Conservation (phyloP, 2,113 vertebrate genomes). For the Lampris megalopsis region DNA sequence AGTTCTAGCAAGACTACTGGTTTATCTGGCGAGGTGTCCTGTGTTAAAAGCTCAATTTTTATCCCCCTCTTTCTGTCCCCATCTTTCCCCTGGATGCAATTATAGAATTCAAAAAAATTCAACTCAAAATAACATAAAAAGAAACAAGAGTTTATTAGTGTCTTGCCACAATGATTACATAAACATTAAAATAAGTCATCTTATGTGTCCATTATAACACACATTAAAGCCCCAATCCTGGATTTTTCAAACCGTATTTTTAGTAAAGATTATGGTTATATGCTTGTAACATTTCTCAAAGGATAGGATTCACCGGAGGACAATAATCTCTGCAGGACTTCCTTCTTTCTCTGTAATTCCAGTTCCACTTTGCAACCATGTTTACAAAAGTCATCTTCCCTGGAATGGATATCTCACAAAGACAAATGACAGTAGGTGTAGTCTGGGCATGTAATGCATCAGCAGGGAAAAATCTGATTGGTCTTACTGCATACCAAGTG, state of each 20-base stretch:
- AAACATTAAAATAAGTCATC: slow-evolving; percentile 22
- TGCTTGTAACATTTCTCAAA: slow-evolving; percentile 14
- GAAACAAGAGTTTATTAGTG: slow-evolving; percentile 66
- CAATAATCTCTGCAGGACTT: slow-evolving; percentile 18
- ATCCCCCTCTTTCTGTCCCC: background rate
- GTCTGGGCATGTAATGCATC: background rate
- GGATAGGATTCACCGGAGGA: background rate
- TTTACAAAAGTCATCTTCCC: background rate
- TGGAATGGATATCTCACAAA: background rate
- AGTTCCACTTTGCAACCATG: slow-evolving; percentile 9
- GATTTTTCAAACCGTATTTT: slow-evolving; percentile 1
- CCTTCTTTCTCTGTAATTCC: slow-evolving; percentile 14
- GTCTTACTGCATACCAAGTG: background rate
- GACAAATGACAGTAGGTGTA: background rate
- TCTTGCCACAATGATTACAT: slow-evolving; percentile 52
- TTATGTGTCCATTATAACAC: slow-evolving; percentile 36
- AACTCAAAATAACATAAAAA: slow-evolving; percentile 10
- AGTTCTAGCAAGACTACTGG: too few relatives aligned
- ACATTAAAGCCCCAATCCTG: slow-evolving; percentile 37
- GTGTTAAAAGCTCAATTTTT: too few relatives aligned
- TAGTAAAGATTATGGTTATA: background rate
- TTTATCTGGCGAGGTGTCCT: too few relatives aligned
- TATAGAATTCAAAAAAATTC: slow-evolving; percentile 13
- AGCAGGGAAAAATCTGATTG: slow-evolving; percentile 13
- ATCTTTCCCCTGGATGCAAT: background rate